These are phyloP conservation scores for Threskiornis aethiopicus DNA, from an alignment of 2,797 vertebrate species.

Conservation along the genomic window DNA sequence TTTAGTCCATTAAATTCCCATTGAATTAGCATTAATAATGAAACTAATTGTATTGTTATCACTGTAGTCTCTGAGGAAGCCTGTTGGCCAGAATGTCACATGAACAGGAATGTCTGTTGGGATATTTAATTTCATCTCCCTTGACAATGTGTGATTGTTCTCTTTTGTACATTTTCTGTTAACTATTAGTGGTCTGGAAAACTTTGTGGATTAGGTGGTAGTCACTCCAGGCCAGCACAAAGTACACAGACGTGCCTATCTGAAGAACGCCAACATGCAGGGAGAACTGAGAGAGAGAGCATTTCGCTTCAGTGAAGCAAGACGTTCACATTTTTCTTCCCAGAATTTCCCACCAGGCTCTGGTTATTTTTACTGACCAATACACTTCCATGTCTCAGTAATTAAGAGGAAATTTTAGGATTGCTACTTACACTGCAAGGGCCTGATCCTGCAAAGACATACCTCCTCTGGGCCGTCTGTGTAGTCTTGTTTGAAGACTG, in stretches of 20 bases:
- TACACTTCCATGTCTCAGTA: neutral
- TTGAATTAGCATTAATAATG: slow-evolving; percentile 20
- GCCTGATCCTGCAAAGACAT: neutral
- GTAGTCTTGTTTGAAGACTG: neutral
- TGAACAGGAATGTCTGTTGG: slow-evolving; percentile 23
- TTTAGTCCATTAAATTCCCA: neutral
- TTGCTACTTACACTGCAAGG: neutral
- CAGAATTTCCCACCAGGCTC: neutral
- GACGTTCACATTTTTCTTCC: neutral
- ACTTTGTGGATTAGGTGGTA: neutral
- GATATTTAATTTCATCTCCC: slow-evolving; percentile 39
- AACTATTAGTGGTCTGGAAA: neutral
- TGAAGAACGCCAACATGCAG: neutral
- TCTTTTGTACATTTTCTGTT: slow-evolving; percentile 13
- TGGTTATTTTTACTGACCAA: neutral
- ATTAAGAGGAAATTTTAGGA: neutral
- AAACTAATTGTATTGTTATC: neutral
- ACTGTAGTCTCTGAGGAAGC: neutral
- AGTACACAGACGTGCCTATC: neutral
- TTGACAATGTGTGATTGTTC: neutral
- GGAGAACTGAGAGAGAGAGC: neutral
- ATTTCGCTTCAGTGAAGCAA: neutral
- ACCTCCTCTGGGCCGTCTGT: neutral
- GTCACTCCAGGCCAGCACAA: neutral
- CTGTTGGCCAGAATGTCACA: neutral